These are phyloP conservation scores for mouse (Mus musculus) DNA, from an alignment of 2,113 vertebrate genomes.

Conservation along the genomic window DNA sequence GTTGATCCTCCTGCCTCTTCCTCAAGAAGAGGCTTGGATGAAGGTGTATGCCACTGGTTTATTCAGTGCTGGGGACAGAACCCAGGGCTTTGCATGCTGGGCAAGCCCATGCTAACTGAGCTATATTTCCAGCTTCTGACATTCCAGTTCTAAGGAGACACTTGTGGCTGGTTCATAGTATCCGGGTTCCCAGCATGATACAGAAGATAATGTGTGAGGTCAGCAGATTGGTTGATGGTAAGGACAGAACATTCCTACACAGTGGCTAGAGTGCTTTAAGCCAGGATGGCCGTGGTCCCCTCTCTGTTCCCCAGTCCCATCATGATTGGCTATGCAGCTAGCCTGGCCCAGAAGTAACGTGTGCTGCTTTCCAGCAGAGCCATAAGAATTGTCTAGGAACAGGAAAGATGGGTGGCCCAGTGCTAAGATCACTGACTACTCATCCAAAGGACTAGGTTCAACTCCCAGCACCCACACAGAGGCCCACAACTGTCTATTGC, in stretches of 20 bases:
- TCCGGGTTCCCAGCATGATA: fast-evolving
- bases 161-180: fast-evolving
- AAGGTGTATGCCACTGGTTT: not conserved
- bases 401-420: not conserved
- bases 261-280: too few relatives aligned
- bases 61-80: not conserved
- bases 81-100: not conserved
- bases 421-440: not conserved
- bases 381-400: not conserved
- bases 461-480: not conserved
- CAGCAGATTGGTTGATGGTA: fast-evolving
- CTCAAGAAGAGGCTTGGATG: not conserved
- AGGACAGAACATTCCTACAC: not conserved
- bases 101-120: not conserved
- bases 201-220: fast-evolving
- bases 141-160: not conserved
- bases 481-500: not conserved
- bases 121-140: not conserved
- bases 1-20: not conserved
- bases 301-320: too few relatives aligned
- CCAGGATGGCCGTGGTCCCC: not conserved
- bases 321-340: fast-evolving
- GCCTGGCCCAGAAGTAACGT: not conserved
- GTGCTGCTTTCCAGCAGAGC: not conserved
- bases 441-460: not conserved